Percentiles rank a stretch among this genome's conserved stretches.
These are phyloP conservation scores for Columba guinea DNA, from an alignment of 2,797 vertebrate species.

Conservation along the genomic window DNA sequence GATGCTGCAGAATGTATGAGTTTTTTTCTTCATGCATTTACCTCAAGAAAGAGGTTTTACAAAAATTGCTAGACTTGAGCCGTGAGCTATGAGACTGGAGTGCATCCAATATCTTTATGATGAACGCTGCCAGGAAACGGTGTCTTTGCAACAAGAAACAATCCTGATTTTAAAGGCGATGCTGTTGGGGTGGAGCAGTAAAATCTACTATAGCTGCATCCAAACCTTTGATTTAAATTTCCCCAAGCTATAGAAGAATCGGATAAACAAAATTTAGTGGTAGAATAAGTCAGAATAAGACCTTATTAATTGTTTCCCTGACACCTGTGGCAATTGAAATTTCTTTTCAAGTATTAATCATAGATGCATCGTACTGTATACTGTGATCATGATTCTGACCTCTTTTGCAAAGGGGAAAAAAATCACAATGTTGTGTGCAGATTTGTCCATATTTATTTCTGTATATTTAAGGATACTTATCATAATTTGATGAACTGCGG, in stretches of 20 bases:
- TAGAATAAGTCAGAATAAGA: background rate
- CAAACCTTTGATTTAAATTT: background rate
- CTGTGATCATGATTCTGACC: background rate
- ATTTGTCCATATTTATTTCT: background rate
- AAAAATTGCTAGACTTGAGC: conserved; percentile 11
- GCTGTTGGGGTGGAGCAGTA: background rate
- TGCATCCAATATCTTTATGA: conserved; percentile 28
- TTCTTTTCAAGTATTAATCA: background rate
- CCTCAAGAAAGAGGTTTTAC: background rate
- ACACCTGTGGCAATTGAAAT: background rate
- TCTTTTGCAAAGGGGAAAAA: background rate
- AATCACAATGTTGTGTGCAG: background rate
- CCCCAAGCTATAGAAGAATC: background rate
- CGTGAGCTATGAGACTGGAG: background rate
- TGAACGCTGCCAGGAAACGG: conserved; percentile 33
- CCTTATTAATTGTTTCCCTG: background rate
- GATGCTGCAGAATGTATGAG: background rate
- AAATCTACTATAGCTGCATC: background rate
- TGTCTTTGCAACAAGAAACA: conserved; percentile 13
- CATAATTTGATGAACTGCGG: conserved; percentile 38
- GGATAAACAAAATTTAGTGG: background rate
- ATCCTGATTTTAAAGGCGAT: background rate
- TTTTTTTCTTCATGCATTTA: background rate
- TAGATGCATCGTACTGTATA: background rate
- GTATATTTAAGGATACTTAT: background rate